Evolutionary conservation across 2,888 invertebrate species (phyloP), one percentile per base, ranked within the genome.

Genomic region (Drosophila pseudotakahashii): DNA sequence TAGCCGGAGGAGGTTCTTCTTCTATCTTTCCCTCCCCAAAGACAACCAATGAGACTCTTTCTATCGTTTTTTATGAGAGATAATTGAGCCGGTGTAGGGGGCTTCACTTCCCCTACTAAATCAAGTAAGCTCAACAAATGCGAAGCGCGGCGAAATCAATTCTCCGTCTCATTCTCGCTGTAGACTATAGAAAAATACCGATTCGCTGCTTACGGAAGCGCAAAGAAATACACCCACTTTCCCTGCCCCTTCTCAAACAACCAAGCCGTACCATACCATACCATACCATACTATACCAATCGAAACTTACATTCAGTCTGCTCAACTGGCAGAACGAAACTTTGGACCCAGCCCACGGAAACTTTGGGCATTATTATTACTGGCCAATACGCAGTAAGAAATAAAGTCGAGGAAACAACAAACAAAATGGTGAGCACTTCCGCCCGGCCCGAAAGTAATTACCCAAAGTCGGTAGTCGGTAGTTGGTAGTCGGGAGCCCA

Each of bases 201-300:
- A 69, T 81, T 75, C 77, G 78, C 73, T 87, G 85, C 78, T 81
- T 85, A 82, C 63, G 82, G 76, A 85, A 86, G 83, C 88, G 88
- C 83, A 81, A 88, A 87, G 87, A 88, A 84, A 81, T 78, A 81
- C 82, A 79, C 83, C 77, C 82, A 75, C 80, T 62, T 13, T 7
- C 52, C 62, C 36, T 7, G 11, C 53, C 58, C 42, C 39, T 32
- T 44, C 60, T 52, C 30, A 59, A 42, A 53, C 55, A 48, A 16
- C 58, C n/a, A n/a, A n/a, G n/a, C n/a, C n/a, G n/a, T n/a, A n/a
- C n/a, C n/a, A n/a, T n/a, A n/a, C n/a, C 53, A 58, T 23, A 45
- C 16, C 52, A 51, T 14, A 19, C 52, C 58, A 39, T 30, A 48
- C 16, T 52, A 51, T 14, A 19, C 52, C 58, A 39, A 14, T 39